These are phyloP conservation scores for Petrolisthes manimaculis DNA, from an alignment of 2,888 invertebrate genomes.

Conservation along the genomic window DNA sequence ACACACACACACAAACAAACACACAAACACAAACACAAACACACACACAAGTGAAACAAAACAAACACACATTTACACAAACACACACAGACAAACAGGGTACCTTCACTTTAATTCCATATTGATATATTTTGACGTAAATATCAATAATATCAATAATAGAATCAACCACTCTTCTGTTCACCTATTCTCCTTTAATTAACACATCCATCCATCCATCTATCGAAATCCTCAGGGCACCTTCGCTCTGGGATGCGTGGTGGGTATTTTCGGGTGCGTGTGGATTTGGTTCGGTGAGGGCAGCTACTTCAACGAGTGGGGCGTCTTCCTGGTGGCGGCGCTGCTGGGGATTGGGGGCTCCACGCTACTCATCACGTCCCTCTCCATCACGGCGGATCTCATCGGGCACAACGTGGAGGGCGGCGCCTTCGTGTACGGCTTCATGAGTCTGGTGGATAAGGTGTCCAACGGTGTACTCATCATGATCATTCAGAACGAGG, in stretches of 20 bases:
- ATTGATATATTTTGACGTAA: too few species aligned
- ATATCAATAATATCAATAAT: too few species aligned
- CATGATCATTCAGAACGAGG: conserved; percentile 85
- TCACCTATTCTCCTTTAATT: not conserved
- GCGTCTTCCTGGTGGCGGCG: conserved; percentile 80
- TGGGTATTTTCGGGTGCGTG: conserved; percentile 78
- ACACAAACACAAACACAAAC: too few species aligned
- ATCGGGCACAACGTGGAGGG: conserved; percentile 85
- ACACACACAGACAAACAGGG: too few species aligned
- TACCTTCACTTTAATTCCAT: too few species aligned
- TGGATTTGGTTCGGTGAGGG: conserved; percentile 79
- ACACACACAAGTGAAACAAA: too few species aligned
- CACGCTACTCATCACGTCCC: conserved; percentile 87
- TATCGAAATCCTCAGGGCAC: conserved; percentile 70
- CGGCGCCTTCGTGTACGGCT: conserved; percentile 91
- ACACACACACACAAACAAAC: too few species aligned
- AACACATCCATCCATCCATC: not conserved
- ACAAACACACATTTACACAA: too few species aligned
- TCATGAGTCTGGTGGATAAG: conserved; percentile 94
- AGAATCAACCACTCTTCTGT: too few species aligned
- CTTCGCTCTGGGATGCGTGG: conserved; percentile 78
- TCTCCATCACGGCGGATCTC: conserved; percentile 89
- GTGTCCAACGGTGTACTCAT: conserved; percentile 89
- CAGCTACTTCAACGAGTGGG: conserved; percentile 73
- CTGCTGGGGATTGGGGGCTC: conserved; percentile 87